phyloP scores from a whole-genome alignment of 2,888 invertebrate species.

The Sinohyriopsis cumingii region DNA sequence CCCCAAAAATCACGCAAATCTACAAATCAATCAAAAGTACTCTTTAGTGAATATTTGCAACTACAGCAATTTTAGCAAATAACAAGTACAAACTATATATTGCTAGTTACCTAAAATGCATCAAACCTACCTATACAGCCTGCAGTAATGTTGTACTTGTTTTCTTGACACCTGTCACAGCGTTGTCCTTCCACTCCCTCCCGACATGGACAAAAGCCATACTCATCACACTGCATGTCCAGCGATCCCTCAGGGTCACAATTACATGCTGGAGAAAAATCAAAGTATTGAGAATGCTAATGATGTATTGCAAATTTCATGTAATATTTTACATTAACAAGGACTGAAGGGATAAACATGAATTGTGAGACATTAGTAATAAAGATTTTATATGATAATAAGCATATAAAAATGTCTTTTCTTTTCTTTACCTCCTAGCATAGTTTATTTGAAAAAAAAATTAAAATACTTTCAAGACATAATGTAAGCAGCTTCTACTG shows the following conservation, averaged over 20 bases:
- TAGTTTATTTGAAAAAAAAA: too few relatives aligned
- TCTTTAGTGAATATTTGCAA: too few relatives aligned
- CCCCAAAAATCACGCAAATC: too few relatives aligned
- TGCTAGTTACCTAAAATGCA: too few relatives aligned
- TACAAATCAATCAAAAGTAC: too few relatives aligned
- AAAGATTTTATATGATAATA: neutral
- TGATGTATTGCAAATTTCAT: neutral
- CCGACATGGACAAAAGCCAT: constrained; percentile 77
- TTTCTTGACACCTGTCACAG: constrained; percentile 96
- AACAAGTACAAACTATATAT: too few relatives aligned
- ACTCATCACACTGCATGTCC: constrained; percentile 87
- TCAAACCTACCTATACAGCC: constrained; percentile 75
- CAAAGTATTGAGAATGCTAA: neutral
- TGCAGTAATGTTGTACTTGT: constrained; percentile 91
- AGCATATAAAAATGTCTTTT: neutral
- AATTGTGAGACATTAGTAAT: too few relatives aligned
- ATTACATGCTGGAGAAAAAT: constrained; percentile 78
- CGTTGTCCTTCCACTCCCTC: constrained; percentile 88
- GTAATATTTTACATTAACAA: neutral
- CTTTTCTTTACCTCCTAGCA: too few relatives aligned
- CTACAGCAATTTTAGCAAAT: too few relatives aligned
- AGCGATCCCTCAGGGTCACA: constrained; percentile 89
- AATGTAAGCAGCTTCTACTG: too few relatives aligned
- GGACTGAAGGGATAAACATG: neutral
- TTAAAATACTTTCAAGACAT: too few relatives aligned